Base-by-base conservation (phyloP, 2,113 vertebrate genomes). In the Pelecanoides urinatrix region DNA sequence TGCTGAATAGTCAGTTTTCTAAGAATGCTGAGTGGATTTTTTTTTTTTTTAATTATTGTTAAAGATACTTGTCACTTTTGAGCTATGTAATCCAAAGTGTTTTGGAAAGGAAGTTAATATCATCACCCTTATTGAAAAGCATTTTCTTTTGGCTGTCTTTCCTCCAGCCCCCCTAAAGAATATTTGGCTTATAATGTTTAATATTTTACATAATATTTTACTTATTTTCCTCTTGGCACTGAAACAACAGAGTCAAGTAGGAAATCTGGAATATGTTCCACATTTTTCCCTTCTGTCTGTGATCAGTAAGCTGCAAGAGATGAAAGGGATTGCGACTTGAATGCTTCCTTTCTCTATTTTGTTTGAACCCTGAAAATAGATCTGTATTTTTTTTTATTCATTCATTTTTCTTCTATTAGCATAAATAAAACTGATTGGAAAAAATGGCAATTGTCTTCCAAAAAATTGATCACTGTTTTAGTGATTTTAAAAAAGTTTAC, bases 181-280 rank as follows among this genome's bases (percentile, higher is more conserved):
- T 91, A 94, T 87, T 96, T 92, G 91, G 80, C 86, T 91, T 83
- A 88, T 96, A 92, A 91, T 85, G 83, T 91, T 85, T 89, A 89
- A 97, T 96, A 96, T 92, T 97, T 97, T 96, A 93, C 84, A 89
- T 92, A 86, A 95, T 92, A 96, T 96, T 96, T 96, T 87, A 94
- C 76, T 96, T 84, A 79, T 95, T 97, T 97, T 92, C 22, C 45
- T 92, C 77, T 95, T 96, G 94, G 94, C 86, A 89, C 40, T 92
- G 80, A 78, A 94, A 87, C 56, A 95, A 76, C 74, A 91, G 56
- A 90, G 80, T 66, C 70, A 92, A 95, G 49, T 89, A 94, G 88
- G 95, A 95, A 96, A 97, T 94, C 94, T 97, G 94, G 94, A 96
- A 94, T 95, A 95, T 58, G 77, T 96, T 95, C 84, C 86, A 91